Evolutionary conservation across 1,140 invertebrate species (phyloP).

Genomic region (Triops cancriformis): DNA sequence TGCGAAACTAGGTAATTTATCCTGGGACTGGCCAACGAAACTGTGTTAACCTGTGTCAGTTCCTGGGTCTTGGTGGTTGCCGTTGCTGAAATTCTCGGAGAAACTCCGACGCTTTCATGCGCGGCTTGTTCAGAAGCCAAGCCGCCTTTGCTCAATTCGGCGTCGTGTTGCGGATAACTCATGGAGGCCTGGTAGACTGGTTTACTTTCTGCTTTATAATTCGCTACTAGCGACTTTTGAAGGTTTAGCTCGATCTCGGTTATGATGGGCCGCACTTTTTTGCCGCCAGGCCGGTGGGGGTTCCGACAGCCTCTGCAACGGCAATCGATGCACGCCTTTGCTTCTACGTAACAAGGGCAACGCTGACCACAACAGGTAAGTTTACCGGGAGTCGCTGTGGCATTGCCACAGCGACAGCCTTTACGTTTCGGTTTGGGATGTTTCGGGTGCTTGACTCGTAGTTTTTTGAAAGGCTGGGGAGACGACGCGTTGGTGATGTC

Average conservation of each 20-base stretch:
- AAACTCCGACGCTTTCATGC: not conserved
- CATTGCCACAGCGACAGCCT: constrained; percentile 83
- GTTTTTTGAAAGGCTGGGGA: not conserved
- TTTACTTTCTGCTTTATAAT: not conserved
- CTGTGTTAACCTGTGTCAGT: not conserved
- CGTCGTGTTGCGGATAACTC: not conserved
- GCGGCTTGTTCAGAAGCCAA: not conserved
- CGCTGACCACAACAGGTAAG: constrained; percentile 84
- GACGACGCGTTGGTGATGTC: not conserved
- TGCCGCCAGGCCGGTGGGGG: constrained; percentile 67
- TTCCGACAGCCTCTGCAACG: constrained; percentile 84
- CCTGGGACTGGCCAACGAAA: not conserved
- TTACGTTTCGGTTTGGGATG: constrained; percentile 45
- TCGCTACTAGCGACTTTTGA: not conserved
- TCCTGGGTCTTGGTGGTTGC: not conserved
- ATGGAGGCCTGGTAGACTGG: not conserved
- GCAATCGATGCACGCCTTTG: constrained; percentile 75
- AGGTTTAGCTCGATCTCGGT: not conserved
- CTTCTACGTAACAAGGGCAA: constrained; percentile 84
- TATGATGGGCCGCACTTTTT: constrained; percentile 52
- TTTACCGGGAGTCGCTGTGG: constrained; percentile 74
- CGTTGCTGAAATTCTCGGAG: not conserved
- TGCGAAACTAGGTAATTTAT: not conserved
- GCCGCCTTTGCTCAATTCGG: not conserved
- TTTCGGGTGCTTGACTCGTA: not conserved